phyloP scores from a whole-genome alignment of 2,797 vertebrate species.

The Lagorchestes hirsutus region DNA sequence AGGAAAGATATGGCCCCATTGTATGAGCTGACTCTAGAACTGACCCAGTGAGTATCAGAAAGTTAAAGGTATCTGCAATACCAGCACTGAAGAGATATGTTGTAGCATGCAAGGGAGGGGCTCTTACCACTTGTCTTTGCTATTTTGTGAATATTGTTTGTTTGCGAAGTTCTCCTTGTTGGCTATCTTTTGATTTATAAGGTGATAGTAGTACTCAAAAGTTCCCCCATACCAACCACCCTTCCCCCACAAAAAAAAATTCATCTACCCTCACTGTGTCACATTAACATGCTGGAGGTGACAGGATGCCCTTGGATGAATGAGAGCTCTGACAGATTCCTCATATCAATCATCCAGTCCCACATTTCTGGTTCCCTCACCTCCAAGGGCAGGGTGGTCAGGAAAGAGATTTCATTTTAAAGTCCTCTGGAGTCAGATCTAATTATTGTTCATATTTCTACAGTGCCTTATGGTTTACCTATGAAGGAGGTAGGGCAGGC shows the following conservation, averaged over 20 bases:
- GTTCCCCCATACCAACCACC: not conserved
- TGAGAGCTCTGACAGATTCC: not conserved
- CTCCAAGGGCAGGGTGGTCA: not conserved
- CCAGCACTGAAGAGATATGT: not conserved
- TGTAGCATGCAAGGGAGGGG: not conserved
- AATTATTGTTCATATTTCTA: not conserved
- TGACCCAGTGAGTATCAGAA: not conserved
- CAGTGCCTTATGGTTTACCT: not conserved
- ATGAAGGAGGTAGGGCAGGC: not conserved
- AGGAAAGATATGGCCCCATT: not conserved
- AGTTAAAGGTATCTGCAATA: not conserved
- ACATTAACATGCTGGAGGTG: not conserved
- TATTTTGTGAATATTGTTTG: not conserved
- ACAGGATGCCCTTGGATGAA: not conserved
- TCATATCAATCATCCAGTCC: not conserved
- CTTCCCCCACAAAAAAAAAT: not conserved
- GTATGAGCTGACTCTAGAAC: not conserved
- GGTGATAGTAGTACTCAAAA: not conserved
- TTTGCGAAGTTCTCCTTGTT: not conserved
- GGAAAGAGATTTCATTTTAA: not conserved
- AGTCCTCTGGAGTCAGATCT: not conserved
- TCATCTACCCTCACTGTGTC: not conserved
- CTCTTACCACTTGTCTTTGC: not conserved
- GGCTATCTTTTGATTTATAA: not conserved
- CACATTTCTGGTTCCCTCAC: not conserved